These are phyloP conservation scores for Quiscalus mexicanus DNA, from an alignment of 2,113 vertebrate species.

Conservation along the genomic window DNA sequence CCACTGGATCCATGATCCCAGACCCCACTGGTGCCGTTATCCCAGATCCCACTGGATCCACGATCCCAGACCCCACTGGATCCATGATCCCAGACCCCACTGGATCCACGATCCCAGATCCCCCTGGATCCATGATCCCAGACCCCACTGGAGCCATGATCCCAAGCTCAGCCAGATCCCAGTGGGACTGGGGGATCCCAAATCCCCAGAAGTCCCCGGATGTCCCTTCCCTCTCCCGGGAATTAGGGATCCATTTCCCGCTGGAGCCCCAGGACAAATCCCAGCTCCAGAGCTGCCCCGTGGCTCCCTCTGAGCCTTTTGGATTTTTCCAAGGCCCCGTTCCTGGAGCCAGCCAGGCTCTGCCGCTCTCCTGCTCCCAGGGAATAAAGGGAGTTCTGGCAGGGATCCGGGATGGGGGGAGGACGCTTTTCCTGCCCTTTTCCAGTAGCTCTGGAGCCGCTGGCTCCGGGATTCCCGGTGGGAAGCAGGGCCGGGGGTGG, in stretches of 20 bases:
- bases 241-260: neutral
- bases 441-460: neutral
- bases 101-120: rapidly evolving
- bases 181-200: no score
- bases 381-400: neutral
- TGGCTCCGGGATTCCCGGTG: rapidly evolving
- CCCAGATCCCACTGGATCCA: no score
- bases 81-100: neutral
- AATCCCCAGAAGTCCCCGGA: rapidly evolving
- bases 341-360: neutral
- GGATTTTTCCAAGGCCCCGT: neutral
- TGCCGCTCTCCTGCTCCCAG: neutral
- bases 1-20: no score
- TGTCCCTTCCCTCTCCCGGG: neutral
- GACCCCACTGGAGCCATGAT: rapidly evolving
- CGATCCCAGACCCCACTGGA: no score
- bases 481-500: neutral
- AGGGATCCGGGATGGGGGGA: rapidly evolving
- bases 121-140: no score
- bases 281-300: neutral
- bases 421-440: neutral
- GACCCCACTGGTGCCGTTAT: no score
- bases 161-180: neutral
- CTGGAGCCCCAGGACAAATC: neutral
- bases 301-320: neutral